A percentile compares a stretch with the other conserved stretches of the same genome.
phyloP scores from a whole-genome alignment of 2,113 vertebrate species.

The Saccopteryx leptura region DNA sequence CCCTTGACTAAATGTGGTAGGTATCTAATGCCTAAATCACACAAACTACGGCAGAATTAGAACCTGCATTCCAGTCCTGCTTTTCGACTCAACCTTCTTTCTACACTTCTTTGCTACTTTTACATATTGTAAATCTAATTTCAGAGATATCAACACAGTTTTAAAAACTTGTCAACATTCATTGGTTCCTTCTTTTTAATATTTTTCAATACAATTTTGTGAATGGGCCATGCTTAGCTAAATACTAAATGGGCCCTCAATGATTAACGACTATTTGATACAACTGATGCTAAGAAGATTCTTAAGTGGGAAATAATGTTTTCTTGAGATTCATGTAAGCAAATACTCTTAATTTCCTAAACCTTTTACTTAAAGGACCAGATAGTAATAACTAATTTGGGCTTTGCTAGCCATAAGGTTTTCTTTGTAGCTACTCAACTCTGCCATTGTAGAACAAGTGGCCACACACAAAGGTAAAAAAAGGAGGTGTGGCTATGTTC shows the following conservation, averaged over 20 bases:
- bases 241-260: background rate
- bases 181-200: background rate
- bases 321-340: slow-evolving; percentile 22
- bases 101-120: background rate
- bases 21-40: background rate
- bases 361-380: slow-evolving; percentile 25
- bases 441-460: background rate
- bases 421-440: background rate
- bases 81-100: slow-evolving; percentile 2
- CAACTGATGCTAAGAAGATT: background rate
- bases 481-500: background rate
- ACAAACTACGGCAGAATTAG: background rate
- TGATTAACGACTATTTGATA: background rate
- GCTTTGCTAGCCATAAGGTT: background rate
- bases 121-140: slow-evolving; percentile 26
- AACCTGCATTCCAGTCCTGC: slow-evolving; percentile 29
- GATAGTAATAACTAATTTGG: background rate
- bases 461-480: background rate
- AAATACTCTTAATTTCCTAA: slow-evolving; percentile 47
- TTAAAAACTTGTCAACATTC: background rate
- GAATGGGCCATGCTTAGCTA: background rate
- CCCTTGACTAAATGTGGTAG: background rate
- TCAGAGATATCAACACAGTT: slow-evolving; percentile 50
- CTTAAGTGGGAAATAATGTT: background rate
- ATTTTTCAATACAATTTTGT: slow-evolving; percentile 62